These are phyloP conservation scores for Lingula anatina DNA, from an alignment of 2,888 invertebrate genomes.

Conservation along the genomic window DNA sequence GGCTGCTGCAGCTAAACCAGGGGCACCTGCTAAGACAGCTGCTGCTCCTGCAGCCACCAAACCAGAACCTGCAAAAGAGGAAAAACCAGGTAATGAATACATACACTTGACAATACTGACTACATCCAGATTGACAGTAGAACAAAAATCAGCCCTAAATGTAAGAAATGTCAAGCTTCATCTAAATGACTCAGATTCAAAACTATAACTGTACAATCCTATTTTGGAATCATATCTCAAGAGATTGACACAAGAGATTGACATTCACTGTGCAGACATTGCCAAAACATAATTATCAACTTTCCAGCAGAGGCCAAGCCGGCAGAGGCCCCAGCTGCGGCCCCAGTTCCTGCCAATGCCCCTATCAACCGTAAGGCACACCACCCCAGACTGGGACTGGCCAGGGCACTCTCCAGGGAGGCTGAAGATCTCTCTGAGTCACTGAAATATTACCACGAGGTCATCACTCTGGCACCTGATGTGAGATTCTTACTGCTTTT, in stretches of 20 bases:
- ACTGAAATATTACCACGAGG: constrained; percentile 41
- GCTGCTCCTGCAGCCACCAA: constrained; percentile 10
- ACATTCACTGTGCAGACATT: no score
- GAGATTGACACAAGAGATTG: no score
- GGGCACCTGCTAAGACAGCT: constrained; percentile 20
- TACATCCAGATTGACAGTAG: no score
- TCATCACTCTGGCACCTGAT: constrained; percentile 46
- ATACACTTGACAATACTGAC: background rate
- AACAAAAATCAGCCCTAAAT: no score
- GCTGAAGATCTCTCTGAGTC: constrained; percentile 30
- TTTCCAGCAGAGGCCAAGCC: no score
- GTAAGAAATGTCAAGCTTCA: no score
- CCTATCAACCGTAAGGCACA: constrained; percentile 37
- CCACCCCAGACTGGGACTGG: constrained; percentile 41
- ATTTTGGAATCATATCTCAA: no score
- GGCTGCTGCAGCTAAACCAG: constrained; percentile 13
- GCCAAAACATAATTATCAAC: no score
- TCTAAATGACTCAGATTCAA: no score
- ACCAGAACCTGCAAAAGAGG: constrained; percentile 2
- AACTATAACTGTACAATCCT: no score
- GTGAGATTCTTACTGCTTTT: constrained; percentile 15
- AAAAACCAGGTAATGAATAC: background rate
- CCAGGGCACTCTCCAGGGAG: constrained; percentile 32
- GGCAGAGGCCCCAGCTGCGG: constrained; percentile 3
- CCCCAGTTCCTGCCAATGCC: constrained; percentile 8